Evolutionary conservation across 2,888 invertebrate species (phyloP).

Genomic region (Ditylenchus weischeri): DNA sequence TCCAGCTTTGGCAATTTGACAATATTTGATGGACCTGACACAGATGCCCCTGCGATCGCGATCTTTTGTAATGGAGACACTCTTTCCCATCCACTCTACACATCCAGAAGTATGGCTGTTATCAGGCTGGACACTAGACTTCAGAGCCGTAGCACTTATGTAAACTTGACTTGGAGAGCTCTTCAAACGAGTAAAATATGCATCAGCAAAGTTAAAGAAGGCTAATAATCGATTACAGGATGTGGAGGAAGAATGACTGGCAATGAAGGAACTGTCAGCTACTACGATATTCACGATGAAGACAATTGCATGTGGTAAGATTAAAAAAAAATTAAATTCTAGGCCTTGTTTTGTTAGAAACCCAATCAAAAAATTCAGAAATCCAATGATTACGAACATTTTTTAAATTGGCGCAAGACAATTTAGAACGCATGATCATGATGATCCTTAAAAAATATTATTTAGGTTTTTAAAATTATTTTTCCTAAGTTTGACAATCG

Average conservation of each 20-base stretch:
- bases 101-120: slow-evolving; percentile 20
- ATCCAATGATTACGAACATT: too few species aligned
- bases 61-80: slow-evolving; percentile 31
- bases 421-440: too few species aligned
- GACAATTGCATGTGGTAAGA: slow-evolving; percentile 27
- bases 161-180: slow-evolving; percentile 29
- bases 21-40: slow-evolving; percentile 28
- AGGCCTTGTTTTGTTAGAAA: too few species aligned
- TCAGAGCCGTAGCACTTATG: slow-evolving; percentile 17
- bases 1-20: slow-evolving; percentile 30
- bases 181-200: slow-evolving; percentile 15
- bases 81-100: slow-evolving; percentile 21
- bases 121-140: slow-evolving; percentile 18
- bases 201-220: neutral
- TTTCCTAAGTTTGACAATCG: too few species aligned
- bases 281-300: slow-evolving; percentile 28
- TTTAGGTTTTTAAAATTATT: too few species aligned
- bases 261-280: slow-evolving; percentile 28
- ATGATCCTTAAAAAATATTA: too few species aligned
- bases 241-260: slow-evolving; percentile 31
- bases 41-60: slow-evolving; percentile 25
- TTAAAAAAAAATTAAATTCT: too few species aligned
- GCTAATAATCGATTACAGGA: slow-evolving; percentile 16
- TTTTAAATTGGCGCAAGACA: too few species aligned
- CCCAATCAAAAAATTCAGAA: too few species aligned